Base-by-base conservation (phyloP, 2,113 vertebrate species). In the Dasypus novemcinctus region DNA sequence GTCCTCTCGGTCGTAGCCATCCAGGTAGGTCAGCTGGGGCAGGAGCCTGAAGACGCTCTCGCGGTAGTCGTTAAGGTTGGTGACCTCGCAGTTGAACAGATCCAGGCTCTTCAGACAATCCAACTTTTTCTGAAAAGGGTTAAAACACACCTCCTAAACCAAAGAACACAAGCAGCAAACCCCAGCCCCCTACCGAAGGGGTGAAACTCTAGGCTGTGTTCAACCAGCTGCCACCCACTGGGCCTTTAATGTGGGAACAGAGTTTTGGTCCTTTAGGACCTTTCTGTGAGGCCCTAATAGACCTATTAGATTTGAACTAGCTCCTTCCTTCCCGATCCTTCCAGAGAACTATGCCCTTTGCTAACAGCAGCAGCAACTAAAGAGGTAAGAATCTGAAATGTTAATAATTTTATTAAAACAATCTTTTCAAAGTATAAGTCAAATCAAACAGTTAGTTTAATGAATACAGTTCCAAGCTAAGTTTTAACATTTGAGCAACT, bases 61-160 rank as follows among this genome's bases (percentile, higher is more conserved):
- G 98, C 99, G 98, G 97, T 99, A 99, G 97, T 99, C 99, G 4
- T 99, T 99, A 84, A 99, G 98, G 97, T 99, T 99, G 92, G 99
- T 99, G 92, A 99, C 99, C 98, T 99, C 99, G 98, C 99, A 99
- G 98, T 99, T 99, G 97, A 99, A 99, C 94, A 99, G 98, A 97
- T 99, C 99, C 97, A 99, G 98, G 98, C 99, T 99, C 98, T 99
- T 99, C 97, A 99, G 98, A 97, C 98, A 98, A 72, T 99, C 99
- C 97, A 99, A 98, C 97, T 99, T 99, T 99, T 99, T 99, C 99
- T 99, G 98, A 94, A 54, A 87, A 96, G 93, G 52, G 96, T 95
- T 23, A 38, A 57, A 89, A 71, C 36, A 95, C 0, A 91, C 57
- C 38, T 93, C 57, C 91, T 96, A 95, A 97, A 82, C 27, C 64